A percentile compares a stretch with the other conserved stretches of the same genome.
phyloP scores from a whole-genome alignment of 1,140 invertebrate genomes.

The Halesus radiatus region DNA sequence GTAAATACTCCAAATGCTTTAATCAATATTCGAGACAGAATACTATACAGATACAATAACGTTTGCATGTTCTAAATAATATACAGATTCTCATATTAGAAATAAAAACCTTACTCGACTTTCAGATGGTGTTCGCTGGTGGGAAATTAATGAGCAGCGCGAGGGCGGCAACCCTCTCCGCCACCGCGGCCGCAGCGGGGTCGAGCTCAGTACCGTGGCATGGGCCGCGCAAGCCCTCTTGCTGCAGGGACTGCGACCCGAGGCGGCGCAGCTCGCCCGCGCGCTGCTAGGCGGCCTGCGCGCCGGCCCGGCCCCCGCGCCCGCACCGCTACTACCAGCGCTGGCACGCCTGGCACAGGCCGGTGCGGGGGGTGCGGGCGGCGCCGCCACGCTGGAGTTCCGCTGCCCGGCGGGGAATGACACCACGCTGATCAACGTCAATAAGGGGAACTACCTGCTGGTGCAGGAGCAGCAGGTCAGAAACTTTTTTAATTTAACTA shows the following conservation, averaged over 20 bases:
- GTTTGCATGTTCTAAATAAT: too few relatives aligned
- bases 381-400: constrained; percentile 40
- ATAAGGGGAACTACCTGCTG: constrained; percentile 47
- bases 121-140: constrained; percentile 78
- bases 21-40: too few relatives aligned
- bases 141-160: constrained; percentile 71
- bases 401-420: constrained; percentile 36
- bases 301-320: neutral
- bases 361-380: constrained; percentile 21
- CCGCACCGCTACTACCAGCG: constrained; percentile 33
- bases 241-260: constrained; percentile 75
- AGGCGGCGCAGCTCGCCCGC: constrained; percentile 84
- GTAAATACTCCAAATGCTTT: constrained; percentile 1
- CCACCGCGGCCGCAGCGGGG: constrained; percentile 69
- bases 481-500: too few relatives aligned
- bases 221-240: constrained; percentile 84
- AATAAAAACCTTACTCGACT: neutral
- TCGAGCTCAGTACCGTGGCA: constrained; percentile 90
- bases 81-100: too few relatives aligned
- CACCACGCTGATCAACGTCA: constrained; percentile 39
- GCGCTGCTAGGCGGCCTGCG: constrained; percentile 78
- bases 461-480: constrained; percentile 48
- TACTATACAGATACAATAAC: too few relatives aligned
- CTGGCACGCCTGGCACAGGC: constrained; percentile 33
- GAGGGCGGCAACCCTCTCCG: constrained; percentile 80